Conservation (phyloP, 2,797 vertebrate genomes). For the Myotis planiceps region DNA sequence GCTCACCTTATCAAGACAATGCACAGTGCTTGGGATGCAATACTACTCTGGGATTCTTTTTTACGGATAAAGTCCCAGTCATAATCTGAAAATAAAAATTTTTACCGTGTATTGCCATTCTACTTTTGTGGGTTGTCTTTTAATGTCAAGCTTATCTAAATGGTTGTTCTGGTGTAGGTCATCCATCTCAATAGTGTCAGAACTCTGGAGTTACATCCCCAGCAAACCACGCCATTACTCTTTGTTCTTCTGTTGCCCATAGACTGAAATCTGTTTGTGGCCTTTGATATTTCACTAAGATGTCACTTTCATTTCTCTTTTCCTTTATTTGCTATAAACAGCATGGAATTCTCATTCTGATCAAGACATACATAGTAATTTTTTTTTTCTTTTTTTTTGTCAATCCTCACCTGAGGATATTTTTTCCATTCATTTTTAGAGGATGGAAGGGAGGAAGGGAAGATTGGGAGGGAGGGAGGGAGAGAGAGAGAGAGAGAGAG, state of each 20-base stretch:
- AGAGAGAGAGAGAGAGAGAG: too few species aligned
- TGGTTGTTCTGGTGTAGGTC: neutral
- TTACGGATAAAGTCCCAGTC: neutral
- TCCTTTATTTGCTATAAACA: neutral
- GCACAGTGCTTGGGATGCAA: neutral
- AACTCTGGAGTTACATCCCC: neutral
- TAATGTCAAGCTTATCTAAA: neutral
- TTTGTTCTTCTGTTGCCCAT: neutral
- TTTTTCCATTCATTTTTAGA: too few species aligned
- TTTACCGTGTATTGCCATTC: neutral
- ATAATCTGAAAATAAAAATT: neutral
- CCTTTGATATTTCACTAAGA: constrained; percentile 32
- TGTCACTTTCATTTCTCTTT: constrained; percentile 43
- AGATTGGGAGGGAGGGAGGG: too few species aligned
- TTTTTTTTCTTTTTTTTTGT: too few species aligned
- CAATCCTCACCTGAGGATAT: too few species aligned
- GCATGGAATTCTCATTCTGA: neutral
- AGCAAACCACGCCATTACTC: neutral
- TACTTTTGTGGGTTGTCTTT: neutral
- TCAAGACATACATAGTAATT: neutral
- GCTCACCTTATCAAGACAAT: neutral
- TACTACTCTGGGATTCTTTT: neutral
- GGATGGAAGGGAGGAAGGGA: too few species aligned
- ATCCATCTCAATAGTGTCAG: neutral
- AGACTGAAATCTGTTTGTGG: constrained; percentile 19